Evolutionary conservation across 2,888 invertebrate genomes (phyloP).

Genomic region (Lottia gigantea): DNA sequence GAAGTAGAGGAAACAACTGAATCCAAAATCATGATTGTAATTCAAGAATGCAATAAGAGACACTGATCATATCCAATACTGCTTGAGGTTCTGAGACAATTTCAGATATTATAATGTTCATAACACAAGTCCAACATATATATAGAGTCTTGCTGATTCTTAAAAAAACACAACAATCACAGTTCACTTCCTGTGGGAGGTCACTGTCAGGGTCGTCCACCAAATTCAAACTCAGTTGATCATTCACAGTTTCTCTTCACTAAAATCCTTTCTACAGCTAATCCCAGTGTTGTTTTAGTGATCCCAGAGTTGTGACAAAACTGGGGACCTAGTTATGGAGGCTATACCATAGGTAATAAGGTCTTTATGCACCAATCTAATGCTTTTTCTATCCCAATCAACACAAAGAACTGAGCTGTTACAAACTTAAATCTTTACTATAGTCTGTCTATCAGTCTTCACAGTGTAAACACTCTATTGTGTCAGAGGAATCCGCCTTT

Average conservation of each 20-base stretch:
- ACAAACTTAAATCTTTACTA: not conserved
- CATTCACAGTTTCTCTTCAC: not conserved
- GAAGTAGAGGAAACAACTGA: slow-evolving; percentile 1
- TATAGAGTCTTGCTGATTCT: not conserved
- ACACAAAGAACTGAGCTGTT: slow-evolving; percentile 8
- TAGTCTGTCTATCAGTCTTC: not conserved
- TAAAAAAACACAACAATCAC: not conserved
- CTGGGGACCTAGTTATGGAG: slow-evolving; percentile 1
- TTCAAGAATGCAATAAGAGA: not conserved
- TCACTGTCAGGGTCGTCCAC: not conserved
- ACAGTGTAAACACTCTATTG: slow-evolving; percentile 1
- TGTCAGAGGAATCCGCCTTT: not conserved
- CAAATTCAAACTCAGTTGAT: slow-evolving; percentile 1
- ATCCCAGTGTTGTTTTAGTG: slow-evolving; percentile 1
- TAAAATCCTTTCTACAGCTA: not conserved
- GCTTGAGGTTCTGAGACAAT: not conserved
- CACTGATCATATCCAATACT: not conserved
- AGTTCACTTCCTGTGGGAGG: slow-evolving; percentile 9
- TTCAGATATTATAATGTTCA: not conserved
- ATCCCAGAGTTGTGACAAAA: not conserved
- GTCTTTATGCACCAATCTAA: not conserved
- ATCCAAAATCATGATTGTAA: slow-evolving; percentile 4
- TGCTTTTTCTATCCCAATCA: not conserved
- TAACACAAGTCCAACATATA: slow-evolving; percentile 1
- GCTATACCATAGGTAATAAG: not conserved